Conservation (phyloP, 2,113 vertebrate genomes). For the Brachyhypopomus occidentalis region DNA sequence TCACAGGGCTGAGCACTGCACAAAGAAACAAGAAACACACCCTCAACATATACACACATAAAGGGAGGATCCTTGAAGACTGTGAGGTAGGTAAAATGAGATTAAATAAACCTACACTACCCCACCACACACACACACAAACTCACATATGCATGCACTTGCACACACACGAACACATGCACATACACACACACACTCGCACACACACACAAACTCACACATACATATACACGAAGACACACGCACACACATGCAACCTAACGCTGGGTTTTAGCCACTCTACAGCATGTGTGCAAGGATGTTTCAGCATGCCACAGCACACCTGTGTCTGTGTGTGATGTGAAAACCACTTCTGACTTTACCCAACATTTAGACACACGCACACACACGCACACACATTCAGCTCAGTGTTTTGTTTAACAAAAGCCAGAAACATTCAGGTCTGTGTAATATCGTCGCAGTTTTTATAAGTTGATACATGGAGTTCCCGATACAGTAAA, state of each 20-base stretch:
- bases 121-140: neutral
- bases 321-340: constrained; percentile 18
- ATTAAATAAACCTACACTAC: too few species aligned
- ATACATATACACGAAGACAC: constrained; percentile 14
- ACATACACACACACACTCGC: neutral
- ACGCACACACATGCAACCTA: neutral
- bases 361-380: constrained; percentile 7
- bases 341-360: constrained; percentile 9
- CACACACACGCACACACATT: constrained; percentile 9
- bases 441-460: neutral
- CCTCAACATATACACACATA: too few species aligned
- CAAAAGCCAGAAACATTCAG: neutral
- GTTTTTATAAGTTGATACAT: neutral
- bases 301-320: constrained; percentile 35
- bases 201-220: neutral
- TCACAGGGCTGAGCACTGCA: too few species aligned
- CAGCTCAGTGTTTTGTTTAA: neutral
- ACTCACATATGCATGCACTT: neutral
- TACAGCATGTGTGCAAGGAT: neutral
- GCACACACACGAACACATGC: constrained; percentile 22
- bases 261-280: neutral
- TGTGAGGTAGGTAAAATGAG: too few species aligned
- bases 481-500: too few species aligned
- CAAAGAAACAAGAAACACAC: too few species aligned
- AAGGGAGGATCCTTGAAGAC: too few species aligned